These are phyloP conservation scores for Lepilemur ruficaudatus DNA, from an alignment of 2,797 vertebrate genomes.

Conservation along the genomic window DNA sequence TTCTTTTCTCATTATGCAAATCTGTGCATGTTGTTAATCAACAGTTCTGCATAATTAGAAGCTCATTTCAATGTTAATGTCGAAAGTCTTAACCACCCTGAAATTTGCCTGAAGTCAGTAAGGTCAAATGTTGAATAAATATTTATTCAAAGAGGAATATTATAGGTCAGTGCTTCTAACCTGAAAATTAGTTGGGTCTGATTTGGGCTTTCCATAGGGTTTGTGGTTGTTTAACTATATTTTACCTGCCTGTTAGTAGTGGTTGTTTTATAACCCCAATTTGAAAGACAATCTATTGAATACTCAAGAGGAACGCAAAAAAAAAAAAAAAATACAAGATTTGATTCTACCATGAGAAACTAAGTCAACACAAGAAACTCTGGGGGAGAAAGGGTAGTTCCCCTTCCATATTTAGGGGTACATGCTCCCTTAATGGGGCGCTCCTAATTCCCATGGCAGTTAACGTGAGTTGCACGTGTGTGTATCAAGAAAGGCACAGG, in stretches of 20 bases:
- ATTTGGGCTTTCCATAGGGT: neutral
- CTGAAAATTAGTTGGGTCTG: neutral
- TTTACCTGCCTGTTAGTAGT: neutral
- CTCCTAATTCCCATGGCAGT: conserved; percentile 63
- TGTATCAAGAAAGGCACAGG: conserved; percentile 23
- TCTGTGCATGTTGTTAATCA: conserved; percentile 53
- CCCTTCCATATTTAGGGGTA: neutral
- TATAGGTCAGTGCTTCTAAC: conserved; percentile 31
- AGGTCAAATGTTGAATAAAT: conserved; percentile 66
- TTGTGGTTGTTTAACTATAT: neutral
- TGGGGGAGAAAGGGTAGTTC: neutral
- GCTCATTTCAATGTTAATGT: conserved; percentile 56
- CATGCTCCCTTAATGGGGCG: neutral
- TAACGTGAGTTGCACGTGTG: conserved; percentile 45
- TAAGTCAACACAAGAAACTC: conserved; percentile 48
- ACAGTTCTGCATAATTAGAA: conserved; percentile 46
- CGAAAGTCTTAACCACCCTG: conserved; percentile 45
- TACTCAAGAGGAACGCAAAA: neutral
- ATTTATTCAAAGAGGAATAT: conserved; percentile 56
- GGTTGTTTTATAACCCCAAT: conserved; percentile 19
- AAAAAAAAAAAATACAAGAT: conserved; percentile 52
- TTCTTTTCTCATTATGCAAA: conserved; percentile 51
- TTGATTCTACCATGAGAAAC: conserved; percentile 25
- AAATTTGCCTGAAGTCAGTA: conserved; percentile 54
- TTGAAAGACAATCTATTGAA: conserved; percentile 3